Conservation (phyloP, 2,113 vertebrate genomes). For the Hippocampus guttulatus region DNA sequence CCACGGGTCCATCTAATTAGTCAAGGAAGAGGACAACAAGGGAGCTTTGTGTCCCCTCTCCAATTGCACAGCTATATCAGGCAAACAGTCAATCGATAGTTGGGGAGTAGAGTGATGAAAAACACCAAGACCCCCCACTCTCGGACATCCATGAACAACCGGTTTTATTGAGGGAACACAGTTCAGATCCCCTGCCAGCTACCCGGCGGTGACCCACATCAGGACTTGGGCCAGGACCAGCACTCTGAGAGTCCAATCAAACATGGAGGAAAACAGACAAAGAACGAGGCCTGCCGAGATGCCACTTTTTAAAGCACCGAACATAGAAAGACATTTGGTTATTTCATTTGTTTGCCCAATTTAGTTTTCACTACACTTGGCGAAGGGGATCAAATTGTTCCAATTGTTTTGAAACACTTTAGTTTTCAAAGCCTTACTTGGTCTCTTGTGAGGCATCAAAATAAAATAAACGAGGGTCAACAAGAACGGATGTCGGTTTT, state of each 20-base stretch:
- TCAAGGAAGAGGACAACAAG: conserved; percentile 1
- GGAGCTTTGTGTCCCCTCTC: background rate
- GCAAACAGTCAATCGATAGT: background rate
- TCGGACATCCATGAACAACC: background rate
- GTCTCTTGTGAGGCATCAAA: conserved; percentile 17
- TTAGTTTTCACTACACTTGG: conserved; percentile 17
- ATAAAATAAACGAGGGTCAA: conserved; percentile 17
- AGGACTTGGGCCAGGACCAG: conserved; percentile 23
- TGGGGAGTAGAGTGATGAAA: background rate
- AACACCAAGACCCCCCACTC: background rate
- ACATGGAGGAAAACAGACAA: background rate
- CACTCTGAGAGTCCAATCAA: conserved; percentile 17
- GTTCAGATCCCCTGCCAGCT: conserved; percentile 35
- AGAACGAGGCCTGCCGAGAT: background rate
- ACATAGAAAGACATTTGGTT: background rate
- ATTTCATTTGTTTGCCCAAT: conserved; percentile 3
- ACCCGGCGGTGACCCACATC: conserved; percentile 39
- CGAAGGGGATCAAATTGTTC: background rate
- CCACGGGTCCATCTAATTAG: background rate
- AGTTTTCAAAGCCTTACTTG: conserved; percentile 23
- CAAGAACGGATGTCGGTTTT: background rate
- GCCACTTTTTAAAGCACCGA: conserved; percentile 1
- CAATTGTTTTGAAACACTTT: conserved; percentile 17
- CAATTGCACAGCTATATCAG: background rate
- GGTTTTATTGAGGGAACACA: conserved; percentile 15